Evolutionary conservation across 2,888 invertebrate genomes (phyloP).

Genomic region (Trissolcus japonicus): DNA sequence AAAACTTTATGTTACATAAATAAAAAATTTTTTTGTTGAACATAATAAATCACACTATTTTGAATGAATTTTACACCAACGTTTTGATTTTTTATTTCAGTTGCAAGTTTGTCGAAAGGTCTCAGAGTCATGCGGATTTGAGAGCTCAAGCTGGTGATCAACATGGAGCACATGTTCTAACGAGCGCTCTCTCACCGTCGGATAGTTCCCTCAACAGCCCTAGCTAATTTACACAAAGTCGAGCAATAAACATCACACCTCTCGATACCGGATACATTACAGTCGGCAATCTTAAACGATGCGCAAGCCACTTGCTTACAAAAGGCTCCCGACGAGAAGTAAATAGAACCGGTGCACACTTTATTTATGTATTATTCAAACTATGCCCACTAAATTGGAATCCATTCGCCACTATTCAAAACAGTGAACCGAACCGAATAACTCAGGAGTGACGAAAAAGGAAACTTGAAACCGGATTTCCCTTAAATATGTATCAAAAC

Average conservation of each 20-base stretch:
- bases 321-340: conserved; percentile 36
- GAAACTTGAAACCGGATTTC: conserved; percentile 30
- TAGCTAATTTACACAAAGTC: conserved; percentile 73
- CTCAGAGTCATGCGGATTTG: no score
- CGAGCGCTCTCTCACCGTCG: conserved; percentile 40
- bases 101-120: no score
- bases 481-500: conserved; percentile 23
- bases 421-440: neutral
- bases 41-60: no score
- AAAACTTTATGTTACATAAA: neutral
- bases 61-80: no score
- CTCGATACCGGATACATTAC: conserved; percentile 70
- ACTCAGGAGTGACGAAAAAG: conserved; percentile 5
- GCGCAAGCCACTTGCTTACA: conserved; percentile 22
- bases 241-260: conserved; percentile 73
- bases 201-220: conserved; percentile 66
- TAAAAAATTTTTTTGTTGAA: neutral
- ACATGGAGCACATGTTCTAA: neutral
- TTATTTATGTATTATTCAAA: conserved; percentile 27
- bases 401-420: conserved; percentile 6
- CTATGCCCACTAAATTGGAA: conserved; percentile 12
- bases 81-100: no score
- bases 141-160: conserved; percentile 1
- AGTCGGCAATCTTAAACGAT: conserved; percentile 36
- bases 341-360: conserved; percentile 21